A percentile compares a stretch with the other conserved stretches of the same genome.
These are phyloP conservation scores for Lepidotrigona ventralis DNA, from an alignment of 1,140 invertebrate genomes.

Conservation along the genomic window DNA sequence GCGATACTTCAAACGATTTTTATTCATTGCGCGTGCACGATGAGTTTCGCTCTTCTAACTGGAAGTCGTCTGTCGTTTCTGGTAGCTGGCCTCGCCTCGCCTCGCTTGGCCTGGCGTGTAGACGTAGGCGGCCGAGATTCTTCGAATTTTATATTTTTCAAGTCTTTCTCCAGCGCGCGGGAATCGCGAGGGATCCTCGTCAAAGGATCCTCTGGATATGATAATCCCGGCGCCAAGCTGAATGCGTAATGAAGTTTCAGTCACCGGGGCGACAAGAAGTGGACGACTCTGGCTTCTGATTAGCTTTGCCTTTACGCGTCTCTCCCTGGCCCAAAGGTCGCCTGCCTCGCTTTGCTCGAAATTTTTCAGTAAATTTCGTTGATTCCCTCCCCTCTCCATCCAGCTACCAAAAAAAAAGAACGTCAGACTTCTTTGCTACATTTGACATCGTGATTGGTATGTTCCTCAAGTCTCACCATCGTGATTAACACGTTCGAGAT, in stretches of 20 bases:
- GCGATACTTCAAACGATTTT: slow-evolving; percentile 80
- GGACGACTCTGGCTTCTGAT: slow-evolving; percentile 70
- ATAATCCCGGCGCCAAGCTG: slow-evolving; percentile 75
- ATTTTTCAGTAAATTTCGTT: slow-evolving; percentile 19
- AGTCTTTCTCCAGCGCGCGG: slow-evolving; percentile 44
- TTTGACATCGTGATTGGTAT: background rate
- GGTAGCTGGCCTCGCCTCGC: slow-evolving; percentile 47
- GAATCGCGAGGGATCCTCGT: slow-evolving; percentile 57
- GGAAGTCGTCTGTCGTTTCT: slow-evolving; percentile 58
- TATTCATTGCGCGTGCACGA: slow-evolving; percentile 78
- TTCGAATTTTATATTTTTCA: slow-evolving; percentile 69
- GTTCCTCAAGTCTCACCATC: too few species aligned
- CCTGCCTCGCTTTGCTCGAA: background rate
- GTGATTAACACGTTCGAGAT: background rate
- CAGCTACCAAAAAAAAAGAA: background rate
- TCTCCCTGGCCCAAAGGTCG: slow-evolving; percentile 24
- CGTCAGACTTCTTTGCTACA: background rate
- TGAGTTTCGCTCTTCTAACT: slow-evolving; percentile 66
- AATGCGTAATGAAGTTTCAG: slow-evolving; percentile 76
- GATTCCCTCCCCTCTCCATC: background rate
- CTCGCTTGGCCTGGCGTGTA: slow-evolving; percentile 23
- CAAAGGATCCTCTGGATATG: slow-evolving; percentile 76
- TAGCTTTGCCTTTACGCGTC: slow-evolving; percentile 70
- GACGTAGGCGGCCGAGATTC: slow-evolving; percentile 59
- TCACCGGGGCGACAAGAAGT: slow-evolving; percentile 51